These are phyloP conservation scores for Sebastes hubbsi DNA, from an alignment of 2,797 vertebrate species.

Conservation along the genomic window DNA sequence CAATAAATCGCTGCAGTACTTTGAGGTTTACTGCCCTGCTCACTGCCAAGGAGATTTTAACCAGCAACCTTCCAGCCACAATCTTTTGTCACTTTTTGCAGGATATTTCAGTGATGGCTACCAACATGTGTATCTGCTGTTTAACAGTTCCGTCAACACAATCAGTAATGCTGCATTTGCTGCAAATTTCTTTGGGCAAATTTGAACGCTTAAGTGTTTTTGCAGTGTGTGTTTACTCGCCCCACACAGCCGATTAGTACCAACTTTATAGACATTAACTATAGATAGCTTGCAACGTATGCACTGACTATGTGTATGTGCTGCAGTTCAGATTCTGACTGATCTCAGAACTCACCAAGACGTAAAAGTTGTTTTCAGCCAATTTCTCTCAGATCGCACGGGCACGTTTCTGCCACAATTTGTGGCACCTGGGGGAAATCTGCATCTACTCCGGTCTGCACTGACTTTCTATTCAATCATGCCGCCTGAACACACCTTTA, in stretches of 20 bases:
- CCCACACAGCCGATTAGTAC: background rate
- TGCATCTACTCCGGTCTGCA: background rate
- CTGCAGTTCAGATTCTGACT: background rate
- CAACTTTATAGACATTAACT: background rate
- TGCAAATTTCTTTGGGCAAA: background rate
- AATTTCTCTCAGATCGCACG: background rate
- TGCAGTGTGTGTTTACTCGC: background rate
- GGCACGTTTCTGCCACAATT: background rate
- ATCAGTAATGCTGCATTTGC: background rate
- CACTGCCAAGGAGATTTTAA: background rate
- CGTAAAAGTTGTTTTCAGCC: background rate
- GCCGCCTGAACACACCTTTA: background rate
- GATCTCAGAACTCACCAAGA: background rate
- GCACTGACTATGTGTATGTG: background rate
- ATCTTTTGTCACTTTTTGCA: background rate
- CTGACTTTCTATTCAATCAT: background rate
- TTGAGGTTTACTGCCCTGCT: slow-evolving; percentile 28
- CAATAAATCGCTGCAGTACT: background rate
- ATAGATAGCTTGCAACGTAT: background rate
- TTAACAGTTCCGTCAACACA: background rate
- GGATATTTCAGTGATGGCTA: background rate
- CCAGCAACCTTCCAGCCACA: background rate
- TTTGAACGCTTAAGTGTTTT: background rate
- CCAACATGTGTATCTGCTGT: background rate
- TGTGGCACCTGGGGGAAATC: background rate